Conservation (phyloP, 1,140 invertebrate genomes). For the Ruditapes philippinarum region DNA sequence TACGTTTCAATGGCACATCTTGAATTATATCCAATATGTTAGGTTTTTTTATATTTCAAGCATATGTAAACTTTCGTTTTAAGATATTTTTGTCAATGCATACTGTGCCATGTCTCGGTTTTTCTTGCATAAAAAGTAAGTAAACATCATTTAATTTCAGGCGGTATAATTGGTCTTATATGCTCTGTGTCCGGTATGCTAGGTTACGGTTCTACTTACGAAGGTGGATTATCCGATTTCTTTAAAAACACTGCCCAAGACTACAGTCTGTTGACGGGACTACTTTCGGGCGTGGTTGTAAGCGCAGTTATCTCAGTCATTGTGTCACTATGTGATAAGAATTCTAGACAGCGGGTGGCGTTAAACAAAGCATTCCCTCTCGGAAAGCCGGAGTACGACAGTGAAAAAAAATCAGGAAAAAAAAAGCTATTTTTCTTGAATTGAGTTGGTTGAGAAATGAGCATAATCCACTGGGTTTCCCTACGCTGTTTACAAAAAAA, state of each 20-base stretch:
- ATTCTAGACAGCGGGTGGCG: not conserved
- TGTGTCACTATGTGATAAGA: conserved; percentile 66
- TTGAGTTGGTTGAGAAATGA: no score
- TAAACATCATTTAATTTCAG: conserved; percentile 17
- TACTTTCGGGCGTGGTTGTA: conserved; percentile 66
- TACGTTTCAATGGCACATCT: no score
- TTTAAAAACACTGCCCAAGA: conserved; percentile 74
- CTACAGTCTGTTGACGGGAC: conserved; percentile 73
- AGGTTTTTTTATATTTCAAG: no score
- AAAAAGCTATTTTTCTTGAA: no score
- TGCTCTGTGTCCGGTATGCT: conserved; percentile 71
- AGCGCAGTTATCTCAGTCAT: conserved; percentile 68
- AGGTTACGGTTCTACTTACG: conserved; percentile 69
- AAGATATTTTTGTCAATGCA: no score
- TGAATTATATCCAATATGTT: no score
- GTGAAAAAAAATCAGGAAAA: not conserved
- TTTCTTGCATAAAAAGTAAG: no score
- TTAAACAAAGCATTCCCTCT: not conserved
- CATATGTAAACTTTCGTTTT: no score
- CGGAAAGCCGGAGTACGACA: not conserved
- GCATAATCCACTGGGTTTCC: no score
- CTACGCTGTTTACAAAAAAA: no score
- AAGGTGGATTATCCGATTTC: conserved; percentile 75
- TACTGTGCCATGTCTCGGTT: no score
- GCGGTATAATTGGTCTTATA: conserved; percentile 68